A percentile compares a stretch with the other conserved stretches of the same genome.
Evolutionary conservation across 2,888 invertebrate genomes (phyloP).

Genomic region (Clistopyga incitator): DNA sequence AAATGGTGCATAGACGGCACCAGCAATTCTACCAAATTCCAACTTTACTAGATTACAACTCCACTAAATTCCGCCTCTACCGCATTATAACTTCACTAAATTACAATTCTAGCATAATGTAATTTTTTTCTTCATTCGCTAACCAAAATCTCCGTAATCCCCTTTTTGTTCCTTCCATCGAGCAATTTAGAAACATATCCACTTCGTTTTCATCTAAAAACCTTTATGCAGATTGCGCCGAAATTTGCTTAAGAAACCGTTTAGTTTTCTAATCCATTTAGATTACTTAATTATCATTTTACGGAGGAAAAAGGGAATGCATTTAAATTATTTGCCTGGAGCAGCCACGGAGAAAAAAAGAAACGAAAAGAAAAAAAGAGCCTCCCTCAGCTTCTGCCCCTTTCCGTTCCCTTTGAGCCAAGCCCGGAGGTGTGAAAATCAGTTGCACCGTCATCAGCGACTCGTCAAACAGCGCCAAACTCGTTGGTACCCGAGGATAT

Average conservation of each 20-base stretch:
- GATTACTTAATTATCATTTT: not conserved
- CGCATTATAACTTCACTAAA: not conserved
- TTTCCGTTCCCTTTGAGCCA: not conserved
- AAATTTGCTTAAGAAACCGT: not conserved
- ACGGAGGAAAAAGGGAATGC: not conserved
- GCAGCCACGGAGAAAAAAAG: not conserved
- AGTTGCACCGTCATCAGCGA: constrained; percentile 30
- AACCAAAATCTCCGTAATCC: no score
- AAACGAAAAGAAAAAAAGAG: no score
- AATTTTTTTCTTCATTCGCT: no score
- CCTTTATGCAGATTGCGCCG: not conserved
- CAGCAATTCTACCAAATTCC: not conserved
- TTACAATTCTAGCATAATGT: not conserved
- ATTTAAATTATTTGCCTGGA: not conserved
- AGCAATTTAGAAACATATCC: no score
- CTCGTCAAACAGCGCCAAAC: constrained; percentile 35
- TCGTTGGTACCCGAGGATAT: constrained; percentile 1
- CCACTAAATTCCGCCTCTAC: not conserved
- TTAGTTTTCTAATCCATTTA: not conserved
- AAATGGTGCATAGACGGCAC: not conserved
- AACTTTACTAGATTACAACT: not conserved
- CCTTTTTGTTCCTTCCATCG: no score
- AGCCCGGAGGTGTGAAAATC: constrained; percentile 34
- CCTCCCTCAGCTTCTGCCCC: not conserved
- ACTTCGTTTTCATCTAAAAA: no score